Base-by-base conservation (phyloP, 1,140 invertebrate species). In the Macrostomum lignano region DNA sequence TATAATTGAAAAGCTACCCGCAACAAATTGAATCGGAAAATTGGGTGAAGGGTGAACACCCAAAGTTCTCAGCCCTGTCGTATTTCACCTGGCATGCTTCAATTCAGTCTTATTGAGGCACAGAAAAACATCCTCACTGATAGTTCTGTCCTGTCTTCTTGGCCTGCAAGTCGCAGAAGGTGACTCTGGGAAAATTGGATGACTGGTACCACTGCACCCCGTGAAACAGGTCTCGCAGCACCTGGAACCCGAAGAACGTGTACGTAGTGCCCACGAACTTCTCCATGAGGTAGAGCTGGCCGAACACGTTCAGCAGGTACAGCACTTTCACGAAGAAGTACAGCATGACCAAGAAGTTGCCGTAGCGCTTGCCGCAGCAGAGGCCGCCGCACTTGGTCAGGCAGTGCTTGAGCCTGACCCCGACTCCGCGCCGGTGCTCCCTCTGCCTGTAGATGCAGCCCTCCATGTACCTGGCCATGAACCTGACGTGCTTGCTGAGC, bases 111-210 rank as follows among this genome's bases (percentile, higher is more conserved):
- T n/a, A n/a, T n/a, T n/a, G n/a, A n/a, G n/a, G n/a, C n/a, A n/a
- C n/a, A n/a, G n/a, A n/a, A n/a, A n/a, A n/a, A n/a, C n/a, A n/a
- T 24, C n/a, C 31, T 32, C 11, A 32, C 31, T 4, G 6, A 32
- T 62, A 54, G 23, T 61, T 47, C 33, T 47, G 46, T 24, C 57
- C 53, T 31, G 61, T 60, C 33, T 60, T 54, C 21, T 62, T 49
- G 15, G 63, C 60, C 35, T 61, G 49, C 43, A 64, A 64, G 42
- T 64, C 60, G 46, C 62, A 64, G 40, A 64, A 49, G 7, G 62
- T 64, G 7, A 64, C 60, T 21, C 58, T 43, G 3, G 62, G 62
- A 43, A 64, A 64, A 9, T 58, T 40, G 38, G 44, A 47, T 29
- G 49, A 54, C 31, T 44, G 49, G 2, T 43, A 46, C 60, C 58